Percentiles rank a stretch among this genome's conserved stretches.
phyloP scores from a whole-genome alignment of 1,140 invertebrate species.

The Listronotus oregonensis region DNA sequence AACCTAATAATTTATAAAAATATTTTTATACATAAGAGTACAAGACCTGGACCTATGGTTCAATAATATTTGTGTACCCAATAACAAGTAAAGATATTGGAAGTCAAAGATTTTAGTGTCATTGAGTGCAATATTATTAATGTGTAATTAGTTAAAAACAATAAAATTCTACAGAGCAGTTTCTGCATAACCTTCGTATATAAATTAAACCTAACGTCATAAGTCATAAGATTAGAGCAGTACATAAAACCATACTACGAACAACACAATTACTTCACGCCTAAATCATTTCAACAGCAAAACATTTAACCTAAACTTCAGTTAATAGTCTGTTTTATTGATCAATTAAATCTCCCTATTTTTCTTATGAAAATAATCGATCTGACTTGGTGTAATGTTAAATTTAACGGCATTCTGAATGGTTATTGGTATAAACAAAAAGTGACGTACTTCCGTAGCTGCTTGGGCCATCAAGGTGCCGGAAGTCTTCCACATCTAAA shows the following conservation, averaged over 20 bases:
- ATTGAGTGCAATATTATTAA: too few relatives aligned
- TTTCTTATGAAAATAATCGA: conserved; percentile 52
- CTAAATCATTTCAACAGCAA: conserved; percentile 37
- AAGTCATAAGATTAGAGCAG: conserved; percentile 14
- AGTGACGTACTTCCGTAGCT: conserved; percentile 49
- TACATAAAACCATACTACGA: conserved; percentile 35
- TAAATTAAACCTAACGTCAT: background rate
- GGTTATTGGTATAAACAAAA: conserved; percentile 50
- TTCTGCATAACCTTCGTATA: background rate
- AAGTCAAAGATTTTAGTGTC: too few relatives aligned
- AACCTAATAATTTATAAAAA: too few relatives aligned
- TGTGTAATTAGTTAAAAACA: too few relatives aligned
- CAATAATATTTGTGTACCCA: too few relatives aligned
- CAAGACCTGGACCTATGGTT: too few relatives aligned
- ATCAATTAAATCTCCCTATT: conserved; percentile 47
- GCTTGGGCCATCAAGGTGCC: conserved; percentile 37
- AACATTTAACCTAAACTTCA: conserved; percentile 39
- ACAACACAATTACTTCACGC: conserved; percentile 38
- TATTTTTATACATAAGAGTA: too few relatives aligned
- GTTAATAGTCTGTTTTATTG: conserved; percentile 50
- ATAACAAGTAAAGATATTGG: too few relatives aligned
- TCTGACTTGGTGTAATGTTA: conserved; percentile 40
- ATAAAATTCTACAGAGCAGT: too few relatives aligned
- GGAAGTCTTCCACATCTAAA: conserved; percentile 43
- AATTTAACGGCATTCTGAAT: conserved; percentile 50